phyloP scores from a whole-genome alignment of 2,888 invertebrate genomes.

The Diachrysia chrysitis region DNA sequence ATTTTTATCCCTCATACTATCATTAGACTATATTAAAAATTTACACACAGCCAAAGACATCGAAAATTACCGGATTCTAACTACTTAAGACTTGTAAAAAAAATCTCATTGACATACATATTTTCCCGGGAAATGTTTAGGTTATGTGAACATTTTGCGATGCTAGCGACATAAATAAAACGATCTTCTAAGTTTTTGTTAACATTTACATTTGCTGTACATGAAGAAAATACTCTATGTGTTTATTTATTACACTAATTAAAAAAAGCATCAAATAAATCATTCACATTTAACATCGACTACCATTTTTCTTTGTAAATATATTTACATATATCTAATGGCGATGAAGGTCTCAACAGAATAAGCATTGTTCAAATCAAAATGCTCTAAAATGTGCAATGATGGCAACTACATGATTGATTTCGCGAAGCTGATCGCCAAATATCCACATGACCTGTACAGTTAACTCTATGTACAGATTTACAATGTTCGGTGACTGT shows the following conservation, averaged over 20 bases:
- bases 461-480: slow-evolving; percentile 83
- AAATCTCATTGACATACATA: slow-evolving; percentile 74
- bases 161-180: slow-evolving; percentile 83
- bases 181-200: slow-evolving; percentile 63
- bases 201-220: slow-evolving; percentile 68
- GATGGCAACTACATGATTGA: slow-evolving; percentile 76
- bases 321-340: slow-evolving; percentile 73
- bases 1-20: slow-evolving; percentile 69
- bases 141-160: slow-evolving; percentile 90
- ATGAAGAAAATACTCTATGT: slow-evolving; percentile 66
- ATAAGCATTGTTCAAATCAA: slow-evolving; percentile 76
- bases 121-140: slow-evolving; percentile 74
- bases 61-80: slow-evolving; percentile 85
- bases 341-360: slow-evolving; percentile 71
- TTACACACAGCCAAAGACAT: slow-evolving; percentile 89
- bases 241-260: slow-evolving; percentile 69
- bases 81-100: slow-evolving; percentile 81
- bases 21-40: slow-evolving; percentile 80
- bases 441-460: slow-evolving; percentile 90
- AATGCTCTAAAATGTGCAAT: slow-evolving; percentile 73
- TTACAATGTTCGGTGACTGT: slow-evolving; percentile 70
- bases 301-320: slow-evolving; percentile 87
- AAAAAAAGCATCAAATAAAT: slow-evolving; percentile 76
- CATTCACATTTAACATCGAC: slow-evolving; percentile 71
- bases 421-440: slow-evolving; percentile 86